These are phyloP conservation scores for Cepaea hortensis DNA, from an alignment of 2,888 invertebrate genomes.

Conservation along the genomic window DNA sequence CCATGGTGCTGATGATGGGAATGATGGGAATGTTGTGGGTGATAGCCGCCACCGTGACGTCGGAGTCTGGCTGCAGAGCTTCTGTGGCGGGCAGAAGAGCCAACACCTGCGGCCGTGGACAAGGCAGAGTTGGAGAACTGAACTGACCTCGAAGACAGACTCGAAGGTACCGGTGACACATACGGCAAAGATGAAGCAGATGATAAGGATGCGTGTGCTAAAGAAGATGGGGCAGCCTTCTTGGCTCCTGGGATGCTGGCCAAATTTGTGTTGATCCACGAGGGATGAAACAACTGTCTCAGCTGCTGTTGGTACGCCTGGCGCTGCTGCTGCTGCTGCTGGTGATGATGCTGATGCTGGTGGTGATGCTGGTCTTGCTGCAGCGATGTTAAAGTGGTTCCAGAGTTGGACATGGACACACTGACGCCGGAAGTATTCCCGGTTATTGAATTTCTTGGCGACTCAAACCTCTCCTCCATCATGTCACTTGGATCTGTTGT, in stretches of 20 bases:
- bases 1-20: slow-evolving; percentile 17
- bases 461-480: slow-evolving; percentile 26
- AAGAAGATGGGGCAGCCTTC: slow-evolving; percentile 4
- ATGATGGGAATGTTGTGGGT: slow-evolving; percentile 37
- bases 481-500: slow-evolving; percentile 43
- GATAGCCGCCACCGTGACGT: slow-evolving; percentile 38
- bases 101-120: slow-evolving; percentile 18
- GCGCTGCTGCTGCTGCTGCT: slow-evolving; percentile 31
- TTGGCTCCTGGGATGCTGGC: slow-evolving; percentile 58
- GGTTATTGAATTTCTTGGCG: slow-evolving; percentile 23
- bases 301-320: slow-evolving; percentile 26
- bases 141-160: slow-evolving; percentile 16
- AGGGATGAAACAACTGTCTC: slow-evolving; percentile 33
- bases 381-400: slow-evolving; percentile 49
- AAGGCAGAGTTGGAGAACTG: slow-evolving; percentile 29
- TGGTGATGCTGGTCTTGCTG: slow-evolving; percentile 42
- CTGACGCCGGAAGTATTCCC: slow-evolving; percentile 21
- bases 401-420: slow-evolving; percentile 51
- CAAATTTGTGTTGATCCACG: slow-evolving; percentile 61
- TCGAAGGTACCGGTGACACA: slow-evolving; percentile 18
- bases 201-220: background rate
- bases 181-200: slow-evolving; percentile 23
- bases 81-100: slow-evolving; percentile 17
- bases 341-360: slow-evolving; percentile 42
- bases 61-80: slow-evolving; percentile 30